Evolutionary conservation across 1,140 invertebrate genomes (phyloP).

Genomic region (Cardiocondyla obscurior): DNA sequence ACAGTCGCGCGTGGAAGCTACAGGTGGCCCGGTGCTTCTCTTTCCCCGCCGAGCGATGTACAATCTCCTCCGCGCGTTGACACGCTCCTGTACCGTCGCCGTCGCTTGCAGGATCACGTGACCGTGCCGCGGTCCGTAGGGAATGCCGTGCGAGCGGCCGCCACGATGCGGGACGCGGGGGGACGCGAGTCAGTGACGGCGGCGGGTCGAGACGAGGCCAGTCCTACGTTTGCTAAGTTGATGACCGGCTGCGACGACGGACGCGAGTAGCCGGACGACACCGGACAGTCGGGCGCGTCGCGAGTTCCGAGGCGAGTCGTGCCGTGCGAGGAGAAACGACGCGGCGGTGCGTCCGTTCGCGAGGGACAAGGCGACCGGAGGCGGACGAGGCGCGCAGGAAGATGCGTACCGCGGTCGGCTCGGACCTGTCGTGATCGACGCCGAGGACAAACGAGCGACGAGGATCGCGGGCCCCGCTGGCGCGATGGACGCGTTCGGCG

Average conservation of each 20-base stretch:
- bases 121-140: slow-evolving; percentile 56
- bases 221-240: slow-evolving; percentile 60
- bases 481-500: slow-evolving; percentile 82
- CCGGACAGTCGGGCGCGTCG: slow-evolving; percentile 27
- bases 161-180: not conserved
- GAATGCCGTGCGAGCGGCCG: slow-evolving; percentile 50
- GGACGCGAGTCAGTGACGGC: not conserved
- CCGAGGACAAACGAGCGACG: not conserved
- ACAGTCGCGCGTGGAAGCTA: slow-evolving; percentile 63
- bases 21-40: slow-evolving; percentile 64
- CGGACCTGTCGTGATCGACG: slow-evolving; percentile 10
- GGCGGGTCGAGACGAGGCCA: slow-evolving; percentile 16
- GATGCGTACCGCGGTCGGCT: slow-evolving; percentile 16
- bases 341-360: slow-evolving; percentile 15
- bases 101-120: slow-evolving; percentile 64
- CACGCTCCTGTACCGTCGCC: slow-evolving; percentile 64
- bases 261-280: too few species aligned
- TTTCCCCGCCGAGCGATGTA: not conserved
- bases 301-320: slow-evolving; percentile 47
- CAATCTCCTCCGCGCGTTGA: slow-evolving; percentile 49
- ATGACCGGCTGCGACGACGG: slow-evolving; percentile 31
- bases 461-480: not conserved
- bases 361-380: not conserved
- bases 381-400: not conserved
- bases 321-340: slow-evolving; percentile 56